phyloP scores from a whole-genome alignment of 2,888 invertebrate genomes.

The Nymphalis polychloros region DNA sequence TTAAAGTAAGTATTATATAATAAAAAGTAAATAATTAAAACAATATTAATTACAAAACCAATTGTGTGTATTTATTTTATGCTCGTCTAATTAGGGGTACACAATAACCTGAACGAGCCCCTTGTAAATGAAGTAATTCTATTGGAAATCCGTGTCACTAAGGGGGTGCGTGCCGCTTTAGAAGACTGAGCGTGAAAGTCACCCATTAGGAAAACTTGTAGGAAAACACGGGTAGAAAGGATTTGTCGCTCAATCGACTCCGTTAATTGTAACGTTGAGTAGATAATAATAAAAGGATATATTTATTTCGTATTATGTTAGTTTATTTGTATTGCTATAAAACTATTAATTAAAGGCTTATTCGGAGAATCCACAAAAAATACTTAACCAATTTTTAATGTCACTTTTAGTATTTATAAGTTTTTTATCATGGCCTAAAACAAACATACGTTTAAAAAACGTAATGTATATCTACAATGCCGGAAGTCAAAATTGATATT shows the following conservation, averaged over 20 bases:
- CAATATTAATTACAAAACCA: constrained; percentile 27
- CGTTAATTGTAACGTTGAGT: constrained; percentile 35
- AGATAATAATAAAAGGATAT: constrained; percentile 12
- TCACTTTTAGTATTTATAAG: too few species aligned
- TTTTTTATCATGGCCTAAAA: too few species aligned
- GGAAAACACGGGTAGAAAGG: constrained; percentile 58
- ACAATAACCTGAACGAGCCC: constrained; percentile 31
- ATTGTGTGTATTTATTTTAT: constrained; percentile 29
- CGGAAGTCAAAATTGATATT: too few species aligned
- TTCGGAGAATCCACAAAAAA: too few species aligned
- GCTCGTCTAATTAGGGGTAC: constrained; percentile 24
- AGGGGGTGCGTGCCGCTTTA: constrained; percentile 49
- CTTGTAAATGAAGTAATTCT: constrained; percentile 56
- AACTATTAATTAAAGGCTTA: background rate
- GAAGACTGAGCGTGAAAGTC: constrained; percentile 61
- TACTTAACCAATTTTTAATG: too few species aligned
- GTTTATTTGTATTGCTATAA: background rate
- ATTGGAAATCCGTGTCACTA: constrained; percentile 64
- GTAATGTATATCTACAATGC: too few species aligned
- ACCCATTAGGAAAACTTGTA: constrained; percentile 66
- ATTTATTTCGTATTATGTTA: background rate
- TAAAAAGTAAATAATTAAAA: background rate
- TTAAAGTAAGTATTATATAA: too few species aligned
- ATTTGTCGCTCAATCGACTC: constrained; percentile 57
- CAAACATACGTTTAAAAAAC: too few species aligned